phyloP scores from a whole-genome alignment of 2,888 invertebrate species.

The Philonicus albiceps region DNA sequence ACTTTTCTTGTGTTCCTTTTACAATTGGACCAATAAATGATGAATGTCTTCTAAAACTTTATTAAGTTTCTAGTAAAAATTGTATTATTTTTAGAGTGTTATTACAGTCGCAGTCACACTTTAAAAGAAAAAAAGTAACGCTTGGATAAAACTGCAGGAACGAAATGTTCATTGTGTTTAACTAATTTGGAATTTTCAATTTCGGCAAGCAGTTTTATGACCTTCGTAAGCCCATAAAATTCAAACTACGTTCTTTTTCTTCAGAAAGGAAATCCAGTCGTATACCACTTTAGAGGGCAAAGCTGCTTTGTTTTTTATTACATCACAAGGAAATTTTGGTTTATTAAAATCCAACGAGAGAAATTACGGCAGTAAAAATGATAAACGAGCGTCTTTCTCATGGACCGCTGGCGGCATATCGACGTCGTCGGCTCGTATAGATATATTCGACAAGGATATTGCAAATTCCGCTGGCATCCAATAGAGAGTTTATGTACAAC shows the following conservation, averaged over 20 bases:
- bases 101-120: neutral
- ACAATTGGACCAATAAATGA: too few species aligned
- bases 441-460: conserved; percentile 21
- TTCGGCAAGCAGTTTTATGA: neutral
- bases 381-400: conserved; percentile 12
- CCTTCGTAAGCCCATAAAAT: conserved; percentile 2
- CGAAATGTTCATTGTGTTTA: neutral
- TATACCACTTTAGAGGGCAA: neutral
- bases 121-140: neutral
- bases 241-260: neutral
- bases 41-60: neutral
- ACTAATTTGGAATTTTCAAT: conserved; percentile 19
- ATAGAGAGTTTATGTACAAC: conserved; percentile 15
- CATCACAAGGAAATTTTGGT: conserved; percentile 18
- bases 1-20: too few species aligned
- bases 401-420: neutral
- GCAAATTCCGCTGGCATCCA: conserved; percentile 1
- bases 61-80: neutral
- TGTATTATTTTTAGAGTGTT: neutral
- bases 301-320: conserved; percentile 12
- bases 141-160: neutral
- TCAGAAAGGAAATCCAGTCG: neutral
- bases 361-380: conserved; percentile 37
- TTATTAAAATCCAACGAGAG: conserved; percentile 34
- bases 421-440: neutral